A percentile compares a stretch with the other conserved stretches of the same genome.
phyloP scores from a whole-genome alignment of 2,113 vertebrate genomes.

The Albula glossodonta region DNA sequence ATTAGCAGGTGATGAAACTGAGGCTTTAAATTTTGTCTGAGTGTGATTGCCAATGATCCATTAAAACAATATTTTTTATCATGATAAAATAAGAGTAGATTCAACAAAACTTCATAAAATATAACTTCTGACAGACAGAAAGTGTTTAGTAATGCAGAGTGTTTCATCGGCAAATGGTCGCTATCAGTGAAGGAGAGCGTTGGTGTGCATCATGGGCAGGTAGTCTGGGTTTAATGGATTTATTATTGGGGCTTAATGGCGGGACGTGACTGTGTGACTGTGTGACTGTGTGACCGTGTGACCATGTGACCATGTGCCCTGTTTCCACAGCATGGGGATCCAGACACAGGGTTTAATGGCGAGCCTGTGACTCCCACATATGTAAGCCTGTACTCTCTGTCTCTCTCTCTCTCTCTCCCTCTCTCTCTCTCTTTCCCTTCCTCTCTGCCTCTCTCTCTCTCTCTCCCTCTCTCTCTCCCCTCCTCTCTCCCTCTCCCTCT shows the following conservation, averaged over 20 bases:
- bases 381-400: background rate
- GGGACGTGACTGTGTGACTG: too few species aligned
- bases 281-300: too few species aligned
- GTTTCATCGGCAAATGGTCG: background rate
- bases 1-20: background rate
- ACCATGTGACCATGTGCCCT: too few species aligned
- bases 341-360: too few species aligned
- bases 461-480: background rate
- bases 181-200: background rate
- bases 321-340: too few species aligned
- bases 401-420: too few species aligned
- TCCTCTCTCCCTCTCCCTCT: background rate
- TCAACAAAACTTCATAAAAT: background rate
- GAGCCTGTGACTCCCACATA: too few species aligned
- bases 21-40: background rate
- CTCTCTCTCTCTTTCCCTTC: background rate
- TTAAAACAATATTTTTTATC: too few species aligned
- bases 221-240: background rate
- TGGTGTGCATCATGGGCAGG: background rate
- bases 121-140: background rate
- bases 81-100: background rate
- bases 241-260: background rate
- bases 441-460: background rate
- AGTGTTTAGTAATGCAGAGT: background rate
- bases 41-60: background rate